phyloP scores from a whole-genome alignment of 2,113 vertebrate genomes.

The Aythya baeri region DNA sequence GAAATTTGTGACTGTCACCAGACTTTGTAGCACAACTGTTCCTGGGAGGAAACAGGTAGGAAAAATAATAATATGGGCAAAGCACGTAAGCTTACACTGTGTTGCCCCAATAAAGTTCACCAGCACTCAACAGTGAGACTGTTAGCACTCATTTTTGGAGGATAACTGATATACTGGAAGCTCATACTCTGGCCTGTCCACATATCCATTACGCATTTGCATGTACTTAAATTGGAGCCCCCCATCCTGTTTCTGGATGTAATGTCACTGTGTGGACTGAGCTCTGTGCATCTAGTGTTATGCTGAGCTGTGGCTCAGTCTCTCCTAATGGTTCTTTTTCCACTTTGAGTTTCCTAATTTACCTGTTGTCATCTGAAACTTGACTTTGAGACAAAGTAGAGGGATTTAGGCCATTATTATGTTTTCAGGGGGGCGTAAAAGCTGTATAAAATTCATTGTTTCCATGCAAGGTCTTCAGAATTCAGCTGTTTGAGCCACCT shows the following conservation, averaged over 20 bases:
- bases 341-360: not conserved
- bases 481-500: not conserved
- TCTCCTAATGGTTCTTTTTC: not conserved
- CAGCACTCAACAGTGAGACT: not conserved
- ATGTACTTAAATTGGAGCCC: not conserved
- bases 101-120: not conserved
- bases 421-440: not conserved
- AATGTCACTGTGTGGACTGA: not conserved
- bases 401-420: not conserved
- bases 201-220: not conserved
- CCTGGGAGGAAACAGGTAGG: not conserved
- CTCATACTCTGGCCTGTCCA: not conserved
- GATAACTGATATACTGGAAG: not conserved
- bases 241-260: not conserved
- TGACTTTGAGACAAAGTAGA: not conserved
- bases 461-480: not conserved
- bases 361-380: not conserved
- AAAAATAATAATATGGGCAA: not conserved
- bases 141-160: not conserved
- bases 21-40: not conserved
- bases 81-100: not conserved
- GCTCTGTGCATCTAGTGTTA: not conserved
- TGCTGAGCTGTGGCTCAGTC: rapidly evolving
- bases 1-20: constrained; percentile 1
- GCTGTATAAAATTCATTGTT: not conserved